Base-by-base conservation (phyloP, 92 coral and sea anemone species). In the Parazoanthus atlanticus region DNA sequence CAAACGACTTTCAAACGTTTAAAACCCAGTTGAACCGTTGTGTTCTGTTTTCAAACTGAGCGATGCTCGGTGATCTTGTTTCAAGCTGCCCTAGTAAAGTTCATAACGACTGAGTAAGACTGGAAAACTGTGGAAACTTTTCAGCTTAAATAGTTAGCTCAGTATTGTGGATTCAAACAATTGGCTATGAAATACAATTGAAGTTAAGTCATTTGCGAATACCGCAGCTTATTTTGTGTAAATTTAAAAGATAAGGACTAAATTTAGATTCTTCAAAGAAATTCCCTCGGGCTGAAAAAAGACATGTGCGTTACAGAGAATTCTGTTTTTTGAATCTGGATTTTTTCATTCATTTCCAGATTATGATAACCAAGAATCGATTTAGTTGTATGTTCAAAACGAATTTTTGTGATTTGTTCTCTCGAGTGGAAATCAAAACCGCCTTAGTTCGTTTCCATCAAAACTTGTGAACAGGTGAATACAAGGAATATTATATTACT, bases 241-340 rank as follows among this genome's bases (percentile, higher is more conserved):
- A 84, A 71, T 46, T 49, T 43, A 70, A 10, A 30, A 21, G 66
- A 84, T 52, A 9, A 26, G 1, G 16, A 19, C 79, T 46, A 21
- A 38, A 23, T 70, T 28, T 84, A 33, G 85, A 36, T 66, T 84
- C 61, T 84, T 43, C 11, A 84, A 12, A 29, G 66, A 84, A 43
- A 43, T 10, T 43, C 87, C 79, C 87, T 84, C 87, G 12, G 87
- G 87, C 87, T 43, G 79, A 82, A 66, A 84, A 29, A 29, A 19
- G 6, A 16, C 26, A 25, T 40, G 49, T 5, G 43, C 26, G 54
- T 40, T 30, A 1, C 66, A 15, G 17, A 28, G 26, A 84, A 47
- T 43, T 84, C 87, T 84, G 87, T 84, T 46, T 70, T 70, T 23
- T 49, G 38, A 70, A 84, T 84, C 87, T 43, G 43, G 17, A 5